Evolutionary conservation across 2,797 vertebrate species (phyloP).

Genomic region (Brachymystax lenok): DNA sequence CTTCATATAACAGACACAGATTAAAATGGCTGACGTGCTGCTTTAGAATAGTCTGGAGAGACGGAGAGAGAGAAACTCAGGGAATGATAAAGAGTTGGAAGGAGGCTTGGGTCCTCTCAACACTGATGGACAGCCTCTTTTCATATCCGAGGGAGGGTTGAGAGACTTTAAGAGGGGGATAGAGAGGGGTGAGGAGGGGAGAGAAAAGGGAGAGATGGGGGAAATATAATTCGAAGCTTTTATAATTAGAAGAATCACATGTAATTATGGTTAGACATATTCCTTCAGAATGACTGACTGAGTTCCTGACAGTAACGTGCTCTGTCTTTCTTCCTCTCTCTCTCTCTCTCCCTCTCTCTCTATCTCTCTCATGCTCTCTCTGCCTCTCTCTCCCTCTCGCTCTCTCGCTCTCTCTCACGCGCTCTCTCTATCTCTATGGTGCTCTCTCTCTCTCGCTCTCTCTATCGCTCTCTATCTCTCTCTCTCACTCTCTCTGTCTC

Average conservation of each 20-base stretch:
- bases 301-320: too few relatives aligned
- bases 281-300: not conserved
- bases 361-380: too few relatives aligned
- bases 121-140: conserved; percentile 69
- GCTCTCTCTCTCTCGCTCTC: too few relatives aligned
- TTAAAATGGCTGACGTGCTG: conserved; percentile 70
- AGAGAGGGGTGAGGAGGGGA: conserved; percentile 51
- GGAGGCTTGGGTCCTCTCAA: conserved; percentile 60
- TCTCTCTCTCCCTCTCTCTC: too few relatives aligned
- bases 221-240: too few relatives aligned
- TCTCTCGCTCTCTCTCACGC: too few relatives aligned
- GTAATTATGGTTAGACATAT: not conserved
- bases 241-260: not conserved
- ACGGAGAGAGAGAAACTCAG: conserved; percentile 59
- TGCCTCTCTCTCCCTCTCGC: too few relatives aligned
- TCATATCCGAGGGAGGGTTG: conserved; percentile 56
- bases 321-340: not conserved
- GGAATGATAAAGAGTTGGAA: conserved; percentile 71
- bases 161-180: conserved; percentile 34
- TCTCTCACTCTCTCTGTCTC: too few relatives aligned
- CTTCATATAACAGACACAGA: conserved; percentile 74
- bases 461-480: too few relatives aligned
- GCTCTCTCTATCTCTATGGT: too few relatives aligned
- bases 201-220: not conserved
- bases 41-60: conserved; percentile 70